A percentile compares a stretch with the other conserved stretches of the same genome.
These are phyloP conservation scores for Heliornis fulica DNA, from an alignment of 2,113 vertebrate species.

Conservation along the genomic window DNA sequence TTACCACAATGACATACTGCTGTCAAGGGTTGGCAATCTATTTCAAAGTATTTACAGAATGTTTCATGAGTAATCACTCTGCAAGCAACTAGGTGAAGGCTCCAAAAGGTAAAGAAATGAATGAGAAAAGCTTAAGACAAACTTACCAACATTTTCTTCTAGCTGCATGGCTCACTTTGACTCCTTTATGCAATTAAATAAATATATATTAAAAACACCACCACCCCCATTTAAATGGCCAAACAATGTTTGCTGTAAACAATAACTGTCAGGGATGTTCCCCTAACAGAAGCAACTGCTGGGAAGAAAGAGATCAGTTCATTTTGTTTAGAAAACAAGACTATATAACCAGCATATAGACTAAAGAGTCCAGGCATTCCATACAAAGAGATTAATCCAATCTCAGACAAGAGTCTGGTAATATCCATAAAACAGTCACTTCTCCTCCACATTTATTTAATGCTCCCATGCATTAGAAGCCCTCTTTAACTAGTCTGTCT, in stretches of 20 bases:
- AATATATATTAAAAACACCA: background rate
- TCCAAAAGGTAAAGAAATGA: background rate
- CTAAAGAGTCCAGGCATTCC: background rate
- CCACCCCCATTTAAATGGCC: background rate
- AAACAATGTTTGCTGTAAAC: background rate
- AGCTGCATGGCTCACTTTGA: background rate
- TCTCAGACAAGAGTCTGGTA: background rate
- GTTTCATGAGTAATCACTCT: background rate
- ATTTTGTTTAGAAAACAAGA: background rate
- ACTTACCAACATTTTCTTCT: background rate
- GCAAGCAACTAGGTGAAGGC: background rate
- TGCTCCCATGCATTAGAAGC: background rate
- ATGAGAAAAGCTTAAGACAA: background rate
- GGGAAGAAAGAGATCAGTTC: background rate
- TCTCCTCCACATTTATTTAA: background rate
- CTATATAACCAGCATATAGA: background rate
- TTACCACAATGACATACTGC: background rate
- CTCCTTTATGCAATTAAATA: background rate
- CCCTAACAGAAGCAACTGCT: background rate
- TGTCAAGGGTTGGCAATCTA: background rate
- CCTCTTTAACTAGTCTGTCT: background rate
- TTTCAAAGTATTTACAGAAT: background rate
- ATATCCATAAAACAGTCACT: background rate
- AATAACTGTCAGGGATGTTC: background rate
- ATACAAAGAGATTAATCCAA: background rate